These are phyloP conservation scores for Myotis davidii DNA, from an alignment of 2,113 vertebrate species.

Conservation along the genomic window DNA sequence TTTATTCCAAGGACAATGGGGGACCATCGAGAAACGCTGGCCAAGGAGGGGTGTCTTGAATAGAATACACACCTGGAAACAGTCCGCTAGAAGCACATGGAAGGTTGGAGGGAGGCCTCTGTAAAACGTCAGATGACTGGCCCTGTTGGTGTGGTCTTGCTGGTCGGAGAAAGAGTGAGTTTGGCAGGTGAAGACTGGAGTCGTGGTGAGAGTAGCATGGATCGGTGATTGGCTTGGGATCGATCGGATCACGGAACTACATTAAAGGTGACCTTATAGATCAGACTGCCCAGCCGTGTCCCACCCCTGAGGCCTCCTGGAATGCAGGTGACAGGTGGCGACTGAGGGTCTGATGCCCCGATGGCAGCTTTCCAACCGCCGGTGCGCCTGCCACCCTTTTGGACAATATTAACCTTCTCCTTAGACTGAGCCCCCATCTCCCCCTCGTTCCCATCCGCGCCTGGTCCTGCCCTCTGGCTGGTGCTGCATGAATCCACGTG, in stretches of 20 bases:
- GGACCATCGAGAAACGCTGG: neutral
- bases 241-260: slow-evolving; percentile 28
- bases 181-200: neutral
- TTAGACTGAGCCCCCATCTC: neutral
- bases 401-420: neutral
- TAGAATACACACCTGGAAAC: neutral
- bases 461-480: neutral
- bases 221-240: slow-evolving; percentile 28
- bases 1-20: neutral
- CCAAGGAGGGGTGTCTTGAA: neutral
- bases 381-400: neutral
- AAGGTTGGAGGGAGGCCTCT: neutral
- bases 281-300: neutral
- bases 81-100: too few relatives aligned
- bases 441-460: too few relatives aligned
- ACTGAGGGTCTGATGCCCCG: neutral
- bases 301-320: neutral
- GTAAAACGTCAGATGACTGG: neutral
- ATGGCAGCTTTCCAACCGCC: neutral
- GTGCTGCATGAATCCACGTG: neutral
- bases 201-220: neutral
- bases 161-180: neutral
- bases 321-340: neutral
- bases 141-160: neutral
- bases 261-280: slow-evolving; percentile 60